Base-by-base conservation (phyloP, 1,140 invertebrate genomes). In the Oscheius sp. region DNA sequence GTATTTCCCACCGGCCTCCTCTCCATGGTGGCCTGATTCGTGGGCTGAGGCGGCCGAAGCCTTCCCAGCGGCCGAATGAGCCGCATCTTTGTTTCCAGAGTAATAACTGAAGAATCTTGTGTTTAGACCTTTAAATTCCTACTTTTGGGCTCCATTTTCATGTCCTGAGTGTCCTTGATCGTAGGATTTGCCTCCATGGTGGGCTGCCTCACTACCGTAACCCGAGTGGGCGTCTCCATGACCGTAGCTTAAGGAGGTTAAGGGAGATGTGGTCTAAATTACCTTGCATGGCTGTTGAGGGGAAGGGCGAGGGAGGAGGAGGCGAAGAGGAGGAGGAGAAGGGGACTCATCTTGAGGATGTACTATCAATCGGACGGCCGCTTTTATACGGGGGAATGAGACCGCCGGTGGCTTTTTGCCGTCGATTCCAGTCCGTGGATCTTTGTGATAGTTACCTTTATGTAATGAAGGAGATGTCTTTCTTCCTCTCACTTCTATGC, bases 151-250 rank as follows among this genome's bases (percentile, higher is more conserved):
- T 3, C 59, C 62, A 23, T 3, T 34, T 3, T 71, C 31, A 18
- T 49, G 32, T 4, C 45, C 32, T 29, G 32, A 64, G 28, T 67
- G 45, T 4, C n/a, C 31, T n/a, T 26, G 29, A 18, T 66, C 62
- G 42, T 67, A 67, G 64, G 31, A 71, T 28, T 64, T 59, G 23
- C 68, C 36, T 29, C 20, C 4, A 34, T 71, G 68, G 29, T 66
- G 45, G 66, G 61, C 68, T 20, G 38, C 32, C 65, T 71, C 45
- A 31, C 64, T 71, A 32, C 68, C 67, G 67, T 71, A 70, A 3
- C 42, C 68, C 3, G 66, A 46, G 13, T 71, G 28, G n/a, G 49
- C 32, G 31, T 64, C 68, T 15, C n/a, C 68, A 20, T 71, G 35
- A 31, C 35, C 68, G 64, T 71, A 68, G 32, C 68, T 55, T n/a